Conservation (phyloP, 2,113 vertebrate genomes). For the Varanus salvator region DNA sequence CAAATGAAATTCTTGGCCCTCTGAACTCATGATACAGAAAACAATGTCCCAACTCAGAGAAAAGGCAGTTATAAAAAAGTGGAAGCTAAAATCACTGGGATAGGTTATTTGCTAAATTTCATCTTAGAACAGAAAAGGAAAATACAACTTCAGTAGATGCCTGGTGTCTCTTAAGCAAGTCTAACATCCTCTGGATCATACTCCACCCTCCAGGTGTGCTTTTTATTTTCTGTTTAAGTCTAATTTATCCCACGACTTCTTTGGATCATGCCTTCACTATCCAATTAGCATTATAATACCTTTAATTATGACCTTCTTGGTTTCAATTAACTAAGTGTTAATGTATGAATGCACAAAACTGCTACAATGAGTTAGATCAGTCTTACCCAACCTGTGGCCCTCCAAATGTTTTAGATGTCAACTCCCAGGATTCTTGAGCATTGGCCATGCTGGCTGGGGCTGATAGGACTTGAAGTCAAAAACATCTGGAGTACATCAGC, state of each 20-base stretch:
- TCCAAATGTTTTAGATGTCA: no score
- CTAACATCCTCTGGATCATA: no score
- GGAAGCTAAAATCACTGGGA: neutral
- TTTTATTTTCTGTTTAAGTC: neutral
- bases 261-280: neutral
- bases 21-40: no score
- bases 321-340: constrained; percentile 67
- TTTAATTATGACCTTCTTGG: constrained; percentile 80
- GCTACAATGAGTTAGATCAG: neutral
- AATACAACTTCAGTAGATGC: neutral
- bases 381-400: no score
- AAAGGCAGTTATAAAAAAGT: no score
- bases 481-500: no score
- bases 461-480: no score
- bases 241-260: neutral
- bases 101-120: neutral
- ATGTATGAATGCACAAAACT: constrained; percentile 49
- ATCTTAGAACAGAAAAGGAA: neutral
- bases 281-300: constrained; percentile 74
- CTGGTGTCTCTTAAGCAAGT: neutral
- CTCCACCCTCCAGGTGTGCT: no score
- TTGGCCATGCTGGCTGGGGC: no score
- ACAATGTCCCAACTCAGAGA: no score
- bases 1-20: no score
- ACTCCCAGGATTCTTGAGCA: no score